phyloP scores from a whole-genome alignment of 2,113 vertebrate genomes.

The Cynocephalus volans region DNA sequence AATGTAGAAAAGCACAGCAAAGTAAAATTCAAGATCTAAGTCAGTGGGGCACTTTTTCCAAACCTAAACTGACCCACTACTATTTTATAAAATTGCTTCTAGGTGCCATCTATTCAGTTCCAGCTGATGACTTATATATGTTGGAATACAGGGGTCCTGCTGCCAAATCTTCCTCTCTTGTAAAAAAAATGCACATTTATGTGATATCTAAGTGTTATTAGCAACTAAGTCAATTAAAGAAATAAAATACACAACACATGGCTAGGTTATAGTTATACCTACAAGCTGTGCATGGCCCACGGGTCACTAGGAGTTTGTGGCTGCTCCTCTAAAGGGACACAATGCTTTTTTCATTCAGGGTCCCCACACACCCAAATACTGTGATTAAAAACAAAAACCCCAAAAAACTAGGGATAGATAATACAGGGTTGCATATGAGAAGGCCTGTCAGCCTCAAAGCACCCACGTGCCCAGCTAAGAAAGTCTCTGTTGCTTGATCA shows the following conservation, averaged over 20 bases:
- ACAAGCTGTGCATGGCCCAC: not conserved
- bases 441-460: not conserved
- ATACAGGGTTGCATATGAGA: not conserved
- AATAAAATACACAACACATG: not conserved
- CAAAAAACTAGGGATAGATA: not conserved
- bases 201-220: not conserved
- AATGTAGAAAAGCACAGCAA: not conserved
- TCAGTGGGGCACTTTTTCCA: not conserved
- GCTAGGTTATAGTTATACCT: not conserved
- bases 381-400: not conserved
- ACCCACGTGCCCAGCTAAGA: not conserved
- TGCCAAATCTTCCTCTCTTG: not conserved
- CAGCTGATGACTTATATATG: not conserved
- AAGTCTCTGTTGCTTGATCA: not conserved
- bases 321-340: not conserved
- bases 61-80: no score
- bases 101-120: no score
- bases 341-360: no score
- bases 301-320: not conserved
- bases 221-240: not conserved
- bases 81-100: not conserved
- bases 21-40: not conserved
- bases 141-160: not conserved
- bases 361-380: not conserved
- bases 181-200: not conserved